phyloP scores from a whole-genome alignment of 2,113 vertebrate species.

The Colaptes auratus region DNA sequence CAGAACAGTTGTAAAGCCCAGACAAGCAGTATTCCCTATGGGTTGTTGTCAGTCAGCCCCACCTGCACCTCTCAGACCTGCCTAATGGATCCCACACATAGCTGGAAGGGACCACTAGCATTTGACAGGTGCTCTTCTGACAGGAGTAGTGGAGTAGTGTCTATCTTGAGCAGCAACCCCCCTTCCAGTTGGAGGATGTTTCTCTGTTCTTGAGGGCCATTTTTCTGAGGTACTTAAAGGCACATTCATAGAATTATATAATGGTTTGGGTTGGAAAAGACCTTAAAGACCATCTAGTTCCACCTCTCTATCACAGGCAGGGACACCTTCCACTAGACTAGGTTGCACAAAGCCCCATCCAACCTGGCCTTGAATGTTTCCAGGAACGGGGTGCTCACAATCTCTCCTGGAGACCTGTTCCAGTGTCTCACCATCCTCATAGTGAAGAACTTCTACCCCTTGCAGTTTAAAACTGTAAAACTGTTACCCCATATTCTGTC shows the following conservation, averaged over 20 bases:
- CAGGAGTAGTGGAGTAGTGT: fast-evolving
- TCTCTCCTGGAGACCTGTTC: background rate
- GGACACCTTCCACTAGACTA: background rate
- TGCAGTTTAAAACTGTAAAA: background rate
- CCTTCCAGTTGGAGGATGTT: fast-evolving
- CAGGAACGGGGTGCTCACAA: background rate
- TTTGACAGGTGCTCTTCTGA: background rate
- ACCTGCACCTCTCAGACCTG: background rate
- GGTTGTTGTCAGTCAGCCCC: background rate
- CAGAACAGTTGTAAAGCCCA: fast-evolving
- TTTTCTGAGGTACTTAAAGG: background rate
- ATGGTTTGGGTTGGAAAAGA: background rate
- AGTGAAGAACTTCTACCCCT: background rate
- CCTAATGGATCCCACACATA: too few species aligned
- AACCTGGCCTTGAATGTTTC: background rate
- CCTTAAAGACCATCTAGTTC: background rate
- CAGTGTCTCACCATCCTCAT: background rate
- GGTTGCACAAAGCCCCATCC: background rate
- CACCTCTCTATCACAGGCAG: too few species aligned
- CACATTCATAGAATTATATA: background rate
- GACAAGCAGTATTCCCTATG: fast-evolving
- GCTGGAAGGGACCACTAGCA: fast-evolving
- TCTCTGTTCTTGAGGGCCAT: background rate
- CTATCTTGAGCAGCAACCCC: background rate
- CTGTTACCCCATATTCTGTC: background rate